Conservation (phyloP, 2,888 invertebrate species). For the Melolontha melolontha region DNA sequence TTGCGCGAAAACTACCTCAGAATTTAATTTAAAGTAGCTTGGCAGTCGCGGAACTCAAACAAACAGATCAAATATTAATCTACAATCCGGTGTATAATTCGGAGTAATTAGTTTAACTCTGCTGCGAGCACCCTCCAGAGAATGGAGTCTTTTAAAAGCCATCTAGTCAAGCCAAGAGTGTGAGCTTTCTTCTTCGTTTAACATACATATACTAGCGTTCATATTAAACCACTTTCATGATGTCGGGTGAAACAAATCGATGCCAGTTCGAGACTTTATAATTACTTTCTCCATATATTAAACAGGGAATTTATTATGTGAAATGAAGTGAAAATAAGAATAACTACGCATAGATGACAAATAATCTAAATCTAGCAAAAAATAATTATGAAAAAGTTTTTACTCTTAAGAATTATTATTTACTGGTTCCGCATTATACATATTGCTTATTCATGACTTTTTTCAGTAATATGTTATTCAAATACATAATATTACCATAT, state of each 20-base stretch:
- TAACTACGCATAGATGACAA: too few species aligned
- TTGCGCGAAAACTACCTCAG: slow-evolving; percentile 39
- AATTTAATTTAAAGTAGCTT: slow-evolving; percentile 41
- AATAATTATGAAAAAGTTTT: too few species aligned
- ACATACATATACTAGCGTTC: slow-evolving; percentile 3
- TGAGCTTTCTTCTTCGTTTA: slow-evolving; percentile 18
- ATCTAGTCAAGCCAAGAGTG: slow-evolving; percentile 5
- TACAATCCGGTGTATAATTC: slow-evolving; percentile 43
- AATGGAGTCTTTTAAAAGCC: slow-evolving; percentile 19
- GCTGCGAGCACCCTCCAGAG: slow-evolving; percentile 16
- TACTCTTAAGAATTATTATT: too few species aligned
- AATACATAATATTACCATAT: too few species aligned
- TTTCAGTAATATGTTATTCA: too few species aligned
- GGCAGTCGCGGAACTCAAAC: slow-evolving; percentile 39
- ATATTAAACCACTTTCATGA: slow-evolving; percentile 14
- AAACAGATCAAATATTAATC: slow-evolving; percentile 46
- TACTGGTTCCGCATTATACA: too few species aligned
- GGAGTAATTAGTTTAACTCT: slow-evolving; percentile 44
- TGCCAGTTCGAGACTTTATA: slow-evolving; percentile 14
- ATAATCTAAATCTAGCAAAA: too few species aligned
- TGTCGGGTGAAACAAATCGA: slow-evolving; percentile 17
- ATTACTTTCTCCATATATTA: slow-evolving; percentile 27
- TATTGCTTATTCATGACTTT: too few species aligned
- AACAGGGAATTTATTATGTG: background rate
- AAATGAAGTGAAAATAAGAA: too few species aligned